These are phyloP conservation scores for Thymelicus sylvestris DNA, from an alignment of 2,888 invertebrate genomes.

Conservation along the genomic window DNA sequence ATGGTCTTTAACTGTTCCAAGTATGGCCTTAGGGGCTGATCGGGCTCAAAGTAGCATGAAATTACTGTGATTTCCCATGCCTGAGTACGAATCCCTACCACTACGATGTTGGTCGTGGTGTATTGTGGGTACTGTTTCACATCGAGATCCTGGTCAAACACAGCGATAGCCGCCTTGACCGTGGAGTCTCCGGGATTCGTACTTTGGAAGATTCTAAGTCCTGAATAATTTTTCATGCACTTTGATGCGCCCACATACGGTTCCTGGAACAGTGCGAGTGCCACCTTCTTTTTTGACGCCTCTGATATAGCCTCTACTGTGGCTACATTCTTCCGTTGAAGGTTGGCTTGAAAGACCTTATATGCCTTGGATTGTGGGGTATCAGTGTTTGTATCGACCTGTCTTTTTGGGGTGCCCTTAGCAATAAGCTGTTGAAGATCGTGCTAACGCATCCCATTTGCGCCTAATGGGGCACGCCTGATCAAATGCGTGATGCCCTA, in stretches of 20 bases:
- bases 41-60: conserved; percentile 33
- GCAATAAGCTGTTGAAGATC: conserved; percentile 16
- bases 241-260: no score
- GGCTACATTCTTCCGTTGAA: conserved; percentile 30
- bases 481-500: conserved; percentile 25
- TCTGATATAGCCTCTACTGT: conserved; percentile 8
- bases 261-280: neutral
- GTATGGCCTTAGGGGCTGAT: neutral
- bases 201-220: no score
- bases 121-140: conserved; percentile 32
- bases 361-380: neutral
- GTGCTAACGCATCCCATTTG: conserved; percentile 14
- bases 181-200: neutral
- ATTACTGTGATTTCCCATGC: conserved; percentile 24
- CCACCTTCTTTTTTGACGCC: neutral
- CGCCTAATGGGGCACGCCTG: neutral
- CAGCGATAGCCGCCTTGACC: conserved; percentile 36
- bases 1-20: neutral
- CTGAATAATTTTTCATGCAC: no score
- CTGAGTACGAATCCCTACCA: neutral
- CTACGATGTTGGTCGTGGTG: no score
- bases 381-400: no score
- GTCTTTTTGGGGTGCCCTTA: conserved; percentile 15
- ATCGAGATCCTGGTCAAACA: conserved; percentile 26
- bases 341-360: conserved; percentile 20